Evolutionary conservation across 2,113 vertebrate species (phyloP).

Genomic region (Bos indicus): DNA sequence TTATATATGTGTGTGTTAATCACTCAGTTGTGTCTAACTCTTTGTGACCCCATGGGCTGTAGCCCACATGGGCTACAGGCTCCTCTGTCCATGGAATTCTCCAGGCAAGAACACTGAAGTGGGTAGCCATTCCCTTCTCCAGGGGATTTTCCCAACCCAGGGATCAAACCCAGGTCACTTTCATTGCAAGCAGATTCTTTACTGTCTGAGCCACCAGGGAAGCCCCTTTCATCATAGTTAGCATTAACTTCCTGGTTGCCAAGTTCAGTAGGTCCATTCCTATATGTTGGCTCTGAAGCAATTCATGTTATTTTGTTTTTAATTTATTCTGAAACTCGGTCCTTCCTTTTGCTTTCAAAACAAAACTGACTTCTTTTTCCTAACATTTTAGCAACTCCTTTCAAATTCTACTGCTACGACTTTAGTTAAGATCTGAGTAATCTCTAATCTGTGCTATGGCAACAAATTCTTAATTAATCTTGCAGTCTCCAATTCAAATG

Average conservation of each 20-base stretch:
- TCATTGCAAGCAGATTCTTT: not conserved
- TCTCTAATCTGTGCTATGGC: not conserved
- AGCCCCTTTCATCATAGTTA: not conserved
- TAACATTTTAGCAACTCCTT: not conserved
- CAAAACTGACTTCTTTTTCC: not conserved
- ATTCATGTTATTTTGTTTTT: not conserved
- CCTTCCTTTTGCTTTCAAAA: not conserved
- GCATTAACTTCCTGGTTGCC: not conserved
- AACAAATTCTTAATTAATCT: not conserved
- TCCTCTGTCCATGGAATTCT: not conserved
- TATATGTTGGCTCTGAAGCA: not conserved
- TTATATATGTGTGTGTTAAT: not conserved
- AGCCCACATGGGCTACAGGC: not conserved
- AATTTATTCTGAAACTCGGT: not conserved
- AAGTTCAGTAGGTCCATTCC: not conserved
- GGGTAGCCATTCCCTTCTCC: not conserved
- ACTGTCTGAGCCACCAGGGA: not conserved
- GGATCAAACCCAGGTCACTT: not conserved
- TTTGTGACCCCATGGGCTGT: not conserved
- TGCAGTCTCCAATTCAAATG: not conserved
- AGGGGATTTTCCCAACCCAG: not conserved
- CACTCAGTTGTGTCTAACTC: not conserved
- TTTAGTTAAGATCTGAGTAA: not conserved
- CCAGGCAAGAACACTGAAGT: not conserved
- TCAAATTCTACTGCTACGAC: not conserved